Evolutionary conservation across 2,113 vertebrate species (phyloP).

Genomic region (Ursus arctos): DNA sequence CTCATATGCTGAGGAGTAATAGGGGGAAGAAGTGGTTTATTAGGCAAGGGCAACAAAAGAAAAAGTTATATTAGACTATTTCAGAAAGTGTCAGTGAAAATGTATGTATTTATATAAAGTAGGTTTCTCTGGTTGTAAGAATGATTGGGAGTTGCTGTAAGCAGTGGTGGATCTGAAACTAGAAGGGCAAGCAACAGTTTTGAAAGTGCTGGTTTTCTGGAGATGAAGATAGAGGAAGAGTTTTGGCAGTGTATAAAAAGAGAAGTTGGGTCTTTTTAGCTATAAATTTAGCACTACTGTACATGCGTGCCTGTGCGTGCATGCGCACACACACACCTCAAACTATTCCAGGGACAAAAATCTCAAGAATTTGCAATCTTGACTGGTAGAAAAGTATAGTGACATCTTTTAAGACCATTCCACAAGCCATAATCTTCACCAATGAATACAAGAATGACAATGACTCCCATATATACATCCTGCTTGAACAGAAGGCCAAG

Average conservation of each 20-base stretch:
- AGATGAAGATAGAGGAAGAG: background rate
- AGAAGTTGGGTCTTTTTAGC: background rate
- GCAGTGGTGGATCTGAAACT: background rate
- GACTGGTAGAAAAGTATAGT: background rate
- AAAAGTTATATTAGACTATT: background rate
- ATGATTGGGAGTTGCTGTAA: background rate
- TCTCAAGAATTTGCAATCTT: background rate
- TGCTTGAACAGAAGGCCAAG: background rate
- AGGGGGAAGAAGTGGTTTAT: background rate
- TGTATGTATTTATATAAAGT: background rate
- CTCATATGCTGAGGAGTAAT: background rate
- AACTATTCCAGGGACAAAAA: background rate
- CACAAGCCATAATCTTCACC: background rate
- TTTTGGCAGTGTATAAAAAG: background rate
- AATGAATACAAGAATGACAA: background rate
- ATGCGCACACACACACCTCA: background rate
- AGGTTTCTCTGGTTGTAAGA: background rate
- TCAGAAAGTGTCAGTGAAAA: background rate
- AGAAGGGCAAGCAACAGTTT: background rate
- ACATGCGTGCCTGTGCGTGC: too few relatives aligned
- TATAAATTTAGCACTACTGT: background rate
- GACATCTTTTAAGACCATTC: background rate
- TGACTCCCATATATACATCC: background rate
- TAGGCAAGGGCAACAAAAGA: background rate
- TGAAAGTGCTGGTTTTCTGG: background rate